phyloP scores from a whole-genome alignment of 2,888 invertebrate species.

The Ceramica pisi region DNA sequence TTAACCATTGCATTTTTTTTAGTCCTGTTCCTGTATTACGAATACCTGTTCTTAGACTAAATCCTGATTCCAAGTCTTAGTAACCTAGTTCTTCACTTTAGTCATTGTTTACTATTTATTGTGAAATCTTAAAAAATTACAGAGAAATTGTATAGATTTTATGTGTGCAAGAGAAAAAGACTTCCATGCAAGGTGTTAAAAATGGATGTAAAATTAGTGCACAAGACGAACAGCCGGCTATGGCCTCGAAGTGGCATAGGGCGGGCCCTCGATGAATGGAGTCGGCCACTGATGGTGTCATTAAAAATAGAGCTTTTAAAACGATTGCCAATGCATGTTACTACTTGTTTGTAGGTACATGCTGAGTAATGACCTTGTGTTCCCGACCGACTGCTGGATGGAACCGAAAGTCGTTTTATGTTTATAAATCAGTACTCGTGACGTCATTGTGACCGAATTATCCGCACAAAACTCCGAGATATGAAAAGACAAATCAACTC shows the following conservation, averaged over 20 bases:
- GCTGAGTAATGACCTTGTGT: constrained; percentile 86
- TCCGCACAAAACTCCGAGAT: constrained; percentile 74
- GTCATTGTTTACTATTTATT: constrained; percentile 32
- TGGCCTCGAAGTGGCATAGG: constrained; percentile 72
- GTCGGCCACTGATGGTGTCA: constrained; percentile 74
- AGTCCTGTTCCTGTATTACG: not conserved
- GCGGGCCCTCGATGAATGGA: constrained; percentile 82
- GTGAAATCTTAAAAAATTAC: not conserved
- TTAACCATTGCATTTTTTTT: not conserved
- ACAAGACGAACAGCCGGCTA: constrained; percentile 50
- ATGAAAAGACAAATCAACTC: constrained; percentile 65
- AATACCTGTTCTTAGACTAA: not conserved
- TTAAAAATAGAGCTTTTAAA: constrained; percentile 85
- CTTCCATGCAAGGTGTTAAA: constrained; percentile 47
- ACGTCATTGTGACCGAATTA: constrained; percentile 88
- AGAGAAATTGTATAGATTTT: not conserved
- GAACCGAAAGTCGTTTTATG: constrained; percentile 85
- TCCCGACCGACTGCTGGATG: constrained; percentile 83
- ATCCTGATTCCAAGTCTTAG: constrained; percentile 5
- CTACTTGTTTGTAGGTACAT: constrained; percentile 77
- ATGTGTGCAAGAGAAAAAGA: not conserved
- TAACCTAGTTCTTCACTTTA: not conserved
- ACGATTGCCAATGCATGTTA: constrained; percentile 85
- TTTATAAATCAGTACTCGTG: constrained; percentile 88
- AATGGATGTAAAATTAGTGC: constrained; percentile 45